These are phyloP conservation scores for Sericinus montela DNA, from an alignment of 2,888 invertebrate species.

Conservation along the genomic window DNA sequence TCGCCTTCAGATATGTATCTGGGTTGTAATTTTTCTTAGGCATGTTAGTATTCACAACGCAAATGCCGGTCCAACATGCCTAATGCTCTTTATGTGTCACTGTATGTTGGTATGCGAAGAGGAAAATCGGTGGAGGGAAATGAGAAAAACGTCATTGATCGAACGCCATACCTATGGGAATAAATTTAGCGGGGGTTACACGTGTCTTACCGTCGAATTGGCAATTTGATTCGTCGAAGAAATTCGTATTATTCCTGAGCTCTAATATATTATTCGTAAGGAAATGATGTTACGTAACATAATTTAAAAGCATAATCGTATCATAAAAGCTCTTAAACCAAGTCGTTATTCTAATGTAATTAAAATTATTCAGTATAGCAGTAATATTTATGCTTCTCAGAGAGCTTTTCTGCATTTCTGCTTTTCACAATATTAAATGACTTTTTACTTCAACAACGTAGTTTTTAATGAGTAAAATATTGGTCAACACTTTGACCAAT, in stretches of 20 bases:
- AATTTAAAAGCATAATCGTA: neutral
- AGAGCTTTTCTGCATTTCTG: too few relatives aligned
- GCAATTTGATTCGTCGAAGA: slow-evolving; percentile 39
- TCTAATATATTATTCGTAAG: slow-evolving; percentile 13
- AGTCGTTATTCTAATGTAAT: neutral
- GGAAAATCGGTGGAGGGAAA: slow-evolving; percentile 40
- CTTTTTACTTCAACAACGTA: too few relatives aligned
- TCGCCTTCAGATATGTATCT: slow-evolving; percentile 55
- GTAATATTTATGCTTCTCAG: too few relatives aligned
- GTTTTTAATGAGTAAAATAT: too few relatives aligned
- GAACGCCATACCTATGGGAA: slow-evolving; percentile 74
- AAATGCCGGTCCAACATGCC: slow-evolving; percentile 45
- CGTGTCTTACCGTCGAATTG: slow-evolving; percentile 61
- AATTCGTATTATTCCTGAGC: slow-evolving; percentile 19
- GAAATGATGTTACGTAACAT: slow-evolving; percentile 21
- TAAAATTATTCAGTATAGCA: too few relatives aligned
- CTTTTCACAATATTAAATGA: too few relatives aligned
- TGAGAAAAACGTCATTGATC: slow-evolving; percentile 68
- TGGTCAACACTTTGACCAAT: too few relatives aligned
- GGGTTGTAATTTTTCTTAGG: slow-evolving; percentile 59
- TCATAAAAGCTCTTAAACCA: neutral
- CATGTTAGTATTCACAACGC: slow-evolving; percentile 34
- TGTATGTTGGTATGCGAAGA: slow-evolving; percentile 22
- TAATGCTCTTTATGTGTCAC: slow-evolving; percentile 40
- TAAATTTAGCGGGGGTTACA: slow-evolving; percentile 59